phyloP scores from a whole-genome alignment of 2,797 vertebrate genomes.

The Yasuhikotakia modesta region DNA sequence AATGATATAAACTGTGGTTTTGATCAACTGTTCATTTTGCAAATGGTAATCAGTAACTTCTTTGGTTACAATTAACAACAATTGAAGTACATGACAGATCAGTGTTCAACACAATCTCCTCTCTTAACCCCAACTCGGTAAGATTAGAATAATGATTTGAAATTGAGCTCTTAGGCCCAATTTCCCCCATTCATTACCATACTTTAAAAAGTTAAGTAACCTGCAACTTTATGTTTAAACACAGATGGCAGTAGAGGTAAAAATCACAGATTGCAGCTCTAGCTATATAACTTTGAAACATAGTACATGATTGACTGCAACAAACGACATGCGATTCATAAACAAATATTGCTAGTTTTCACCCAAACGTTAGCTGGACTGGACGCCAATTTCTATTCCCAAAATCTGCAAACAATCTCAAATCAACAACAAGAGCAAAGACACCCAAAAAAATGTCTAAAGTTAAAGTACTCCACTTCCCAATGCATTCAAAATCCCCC shows the following conservation, averaged over 20 bases:
- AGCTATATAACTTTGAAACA: not conserved
- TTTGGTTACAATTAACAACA: too few species aligned
- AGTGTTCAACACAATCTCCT: too few species aligned
- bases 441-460: not conserved
- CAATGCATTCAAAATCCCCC: constrained; percentile 25
- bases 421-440: not conserved
- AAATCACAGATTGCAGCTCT: not conserved
- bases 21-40: not conserved
- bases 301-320: not conserved
- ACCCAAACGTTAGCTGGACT: not conserved
- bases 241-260: too few species aligned
- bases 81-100: too few species aligned
- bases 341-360: not conserved
- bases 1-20: not conserved
- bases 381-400: not conserved
- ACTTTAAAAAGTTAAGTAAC: too few species aligned
- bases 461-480: constrained; percentile 17
- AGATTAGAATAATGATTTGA: too few species aligned
- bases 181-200: too few species aligned
- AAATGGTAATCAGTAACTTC: not conserved
- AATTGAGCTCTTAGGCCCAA: too few species aligned
- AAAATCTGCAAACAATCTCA: not conserved
- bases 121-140: too few species aligned
- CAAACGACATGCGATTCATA: too few species aligned
- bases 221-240: too few species aligned